Evolutionary conservation across 2,888 invertebrate species (phyloP).

Genomic region (Drosophila paranaensis): DNA sequence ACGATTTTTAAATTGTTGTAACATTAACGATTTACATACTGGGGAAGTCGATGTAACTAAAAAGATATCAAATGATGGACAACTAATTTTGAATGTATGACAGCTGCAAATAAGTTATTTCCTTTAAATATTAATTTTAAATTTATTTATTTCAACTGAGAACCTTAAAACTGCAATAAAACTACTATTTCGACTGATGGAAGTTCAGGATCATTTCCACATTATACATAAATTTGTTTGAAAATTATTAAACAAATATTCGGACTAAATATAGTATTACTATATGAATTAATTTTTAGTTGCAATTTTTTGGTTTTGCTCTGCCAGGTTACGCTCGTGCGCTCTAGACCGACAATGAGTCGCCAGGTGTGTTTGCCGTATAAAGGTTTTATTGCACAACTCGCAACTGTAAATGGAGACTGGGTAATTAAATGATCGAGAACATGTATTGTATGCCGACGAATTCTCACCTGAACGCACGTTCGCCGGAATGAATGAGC

Average conservation of each 20-base stretch:
- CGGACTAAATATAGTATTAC: neutral
- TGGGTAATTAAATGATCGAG: no score
- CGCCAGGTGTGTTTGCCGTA: conserved; percentile 58
- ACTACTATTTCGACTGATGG: no score
- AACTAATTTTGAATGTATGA: no score
- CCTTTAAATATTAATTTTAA: no score
- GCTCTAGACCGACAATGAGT: conserved; percentile 56
- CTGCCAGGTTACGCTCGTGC: conserved; percentile 57
- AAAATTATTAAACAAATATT: neutral
- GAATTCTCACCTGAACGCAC: conserved; percentile 54
- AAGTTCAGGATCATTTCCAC: no score
- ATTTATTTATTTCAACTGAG: no score
- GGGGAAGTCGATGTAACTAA: no score
- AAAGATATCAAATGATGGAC: no score
- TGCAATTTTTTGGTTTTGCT: conserved; percentile 7
- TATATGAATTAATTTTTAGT: conserved; percentile 10
- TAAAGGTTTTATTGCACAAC: conserved; percentile 58
- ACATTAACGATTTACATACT: no score
- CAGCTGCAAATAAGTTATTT: no score
- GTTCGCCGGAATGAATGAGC: conserved; percentile 71
- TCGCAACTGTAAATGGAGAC: conserved; percentile 44
- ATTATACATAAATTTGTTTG: no score
- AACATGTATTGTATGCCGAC: neutral
- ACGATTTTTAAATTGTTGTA: neutral
- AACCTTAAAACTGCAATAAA: no score